Conservation (phyloP, 1,140 invertebrate genomes). For the Meloidogyne hapla region DNA sequence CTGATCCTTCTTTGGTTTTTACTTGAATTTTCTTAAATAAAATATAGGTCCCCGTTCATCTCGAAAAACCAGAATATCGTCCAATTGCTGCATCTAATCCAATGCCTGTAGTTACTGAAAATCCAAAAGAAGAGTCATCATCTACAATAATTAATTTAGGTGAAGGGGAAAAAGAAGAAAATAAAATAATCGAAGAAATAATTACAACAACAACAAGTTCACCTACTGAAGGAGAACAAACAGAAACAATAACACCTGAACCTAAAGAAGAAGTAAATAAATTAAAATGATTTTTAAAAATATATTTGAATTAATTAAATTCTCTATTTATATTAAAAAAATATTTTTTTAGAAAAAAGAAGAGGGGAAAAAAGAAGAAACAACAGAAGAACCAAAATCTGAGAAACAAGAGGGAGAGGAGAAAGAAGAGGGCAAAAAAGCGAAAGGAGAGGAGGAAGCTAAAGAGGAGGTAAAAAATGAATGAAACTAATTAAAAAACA, state of each 20-base stretch:
- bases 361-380: neutral
- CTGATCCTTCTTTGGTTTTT: conserved; percentile 27
- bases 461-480: neutral
- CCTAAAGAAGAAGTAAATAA: neutral
- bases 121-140: neutral
- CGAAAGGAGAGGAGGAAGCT: neutral
- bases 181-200: neutral
- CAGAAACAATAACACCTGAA: neutral
- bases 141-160: conserved; percentile 19
- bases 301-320: no score
- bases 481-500: neutral
- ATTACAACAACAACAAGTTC: conserved; percentile 1
- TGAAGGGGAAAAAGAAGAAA: conserved; percentile 16
- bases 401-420: neutral
- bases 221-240: conserved; percentile 3
- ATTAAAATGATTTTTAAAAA: neutral
- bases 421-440: neutral
- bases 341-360: neutral
- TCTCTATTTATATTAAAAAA: no score
- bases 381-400: neutral
- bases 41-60: conserved; percentile 6
- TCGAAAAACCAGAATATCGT: conserved; percentile 30
- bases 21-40: neutral
- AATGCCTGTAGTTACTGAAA: conserved; percentile 10
- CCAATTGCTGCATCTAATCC: conserved; percentile 11